Percentiles rank a stretch among this genome's conserved stretches.
These are phyloP conservation scores for Semnopithecus entellus DNA, from an alignment of 2,113 vertebrate species.

Conservation along the genomic window DNA sequence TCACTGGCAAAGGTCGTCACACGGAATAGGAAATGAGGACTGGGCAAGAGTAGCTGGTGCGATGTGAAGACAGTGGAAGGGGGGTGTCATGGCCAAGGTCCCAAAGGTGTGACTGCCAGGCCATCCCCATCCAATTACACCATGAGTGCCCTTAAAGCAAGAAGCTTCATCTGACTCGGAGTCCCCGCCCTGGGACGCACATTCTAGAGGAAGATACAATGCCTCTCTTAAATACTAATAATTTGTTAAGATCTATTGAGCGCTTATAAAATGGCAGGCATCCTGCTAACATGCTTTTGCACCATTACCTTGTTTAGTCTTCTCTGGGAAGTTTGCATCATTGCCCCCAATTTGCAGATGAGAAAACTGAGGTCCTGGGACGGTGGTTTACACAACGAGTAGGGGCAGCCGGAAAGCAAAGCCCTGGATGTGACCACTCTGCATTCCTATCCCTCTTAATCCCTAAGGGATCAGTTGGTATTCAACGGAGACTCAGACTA, in stretches of 20 bases:
- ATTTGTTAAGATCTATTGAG: too few relatives aligned
- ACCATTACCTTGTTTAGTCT: neutral
- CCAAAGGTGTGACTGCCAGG: too few relatives aligned
- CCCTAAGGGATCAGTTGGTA: neutral
- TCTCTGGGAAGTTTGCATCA: neutral
- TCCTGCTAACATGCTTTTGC: neutral
- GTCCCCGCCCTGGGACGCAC: too few relatives aligned
- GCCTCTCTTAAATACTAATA: neutral
- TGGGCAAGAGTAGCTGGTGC: neutral
- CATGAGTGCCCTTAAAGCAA: neutral
- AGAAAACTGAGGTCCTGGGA: neutral
- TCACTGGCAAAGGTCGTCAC: neutral
- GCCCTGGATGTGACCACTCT: too few relatives aligned
- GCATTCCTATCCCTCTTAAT: neutral
- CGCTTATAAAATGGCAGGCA: neutral
- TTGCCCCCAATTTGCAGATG: neutral
- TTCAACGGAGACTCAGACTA: neutral
- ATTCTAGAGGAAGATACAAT: rapidly evolving
- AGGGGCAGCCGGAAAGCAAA: neutral
- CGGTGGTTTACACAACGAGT: neutral
- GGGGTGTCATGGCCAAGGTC: neutral
- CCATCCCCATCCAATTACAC: neutral
- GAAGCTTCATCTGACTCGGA: neutral
- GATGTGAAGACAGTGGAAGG: neutral
- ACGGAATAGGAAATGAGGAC: neutral